A percentile compares a stretch with the other conserved stretches of the same genome.
phyloP scores from a whole-genome alignment of 37 sponge, comb jelly and placozoan genomes.

The Diacarnus erythraeanus region DNA sequence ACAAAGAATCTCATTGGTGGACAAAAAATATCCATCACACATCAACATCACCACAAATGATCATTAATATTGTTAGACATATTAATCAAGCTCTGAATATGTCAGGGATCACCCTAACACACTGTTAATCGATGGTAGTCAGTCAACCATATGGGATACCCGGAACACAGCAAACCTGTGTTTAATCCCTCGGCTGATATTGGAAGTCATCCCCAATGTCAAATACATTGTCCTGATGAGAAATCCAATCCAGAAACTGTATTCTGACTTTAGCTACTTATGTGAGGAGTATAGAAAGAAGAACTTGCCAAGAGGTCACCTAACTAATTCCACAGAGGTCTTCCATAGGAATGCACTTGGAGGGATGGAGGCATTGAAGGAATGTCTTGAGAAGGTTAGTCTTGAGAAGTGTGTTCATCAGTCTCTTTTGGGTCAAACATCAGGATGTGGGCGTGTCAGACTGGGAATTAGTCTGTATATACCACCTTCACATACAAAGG shows the following conservation, averaged over 20 bases:
- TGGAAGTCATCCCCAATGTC: constrained; percentile 31
- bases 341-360: not conserved
- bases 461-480: constrained; percentile 53
- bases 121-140: constrained; percentile 29
- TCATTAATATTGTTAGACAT: constrained; percentile 19
- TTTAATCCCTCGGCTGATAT: constrained; percentile 30
- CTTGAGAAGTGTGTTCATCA: constrained; percentile 7
- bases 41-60: constrained; percentile 29
- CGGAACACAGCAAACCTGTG: constrained; percentile 30
- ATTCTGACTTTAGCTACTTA: constrained; percentile 52
- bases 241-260: constrained; percentile 41
- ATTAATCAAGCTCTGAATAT: constrained; percentile 5
- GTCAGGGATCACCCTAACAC: not conserved
- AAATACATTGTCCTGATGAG: constrained; percentile 61
- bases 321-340: not conserved
- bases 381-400: not conserved
- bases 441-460: constrained; percentile 21
- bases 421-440: not conserved
- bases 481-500: constrained; percentile 29
- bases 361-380: constrained; percentile 3
- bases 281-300: constrained; percentile 13
- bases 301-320: not conserved
- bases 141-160: constrained; percentile 49
- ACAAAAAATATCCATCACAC: constrained; percentile 11
- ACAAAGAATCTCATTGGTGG: constrained; percentile 72